Conservation (phyloP, 1,140 invertebrate genomes). For the Gryllus bimaculatus region DNA sequence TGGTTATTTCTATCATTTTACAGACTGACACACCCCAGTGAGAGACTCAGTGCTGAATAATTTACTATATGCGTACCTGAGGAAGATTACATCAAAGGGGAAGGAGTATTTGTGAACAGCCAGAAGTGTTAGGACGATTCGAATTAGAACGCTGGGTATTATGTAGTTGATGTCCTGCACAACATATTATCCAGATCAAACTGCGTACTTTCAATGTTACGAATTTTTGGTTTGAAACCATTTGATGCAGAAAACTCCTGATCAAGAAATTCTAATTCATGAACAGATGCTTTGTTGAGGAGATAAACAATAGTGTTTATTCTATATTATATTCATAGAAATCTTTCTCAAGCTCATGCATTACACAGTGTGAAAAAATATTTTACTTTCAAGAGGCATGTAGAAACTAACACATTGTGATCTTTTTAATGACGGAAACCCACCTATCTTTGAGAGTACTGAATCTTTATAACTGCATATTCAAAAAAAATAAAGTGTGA, state of each 20-base stretch:
- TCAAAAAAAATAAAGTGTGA: too few species aligned
- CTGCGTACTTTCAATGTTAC: slow-evolving; percentile 44
- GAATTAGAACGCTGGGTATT: slow-evolving; percentile 43
- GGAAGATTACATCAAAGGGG: slow-evolving; percentile 40
- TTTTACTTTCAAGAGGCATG: too few species aligned
- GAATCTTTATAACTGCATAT: too few species aligned
- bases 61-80: slow-evolving; percentile 48
- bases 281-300: background rate
- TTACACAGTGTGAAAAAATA: too few species aligned
- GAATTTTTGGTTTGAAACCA: slow-evolving; percentile 43
- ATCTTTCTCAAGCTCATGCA: too few species aligned
- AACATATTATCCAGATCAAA: slow-evolving; percentile 45
- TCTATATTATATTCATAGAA: too few species aligned
- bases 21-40: slow-evolving; percentile 12
- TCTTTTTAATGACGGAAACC: too few species aligned
- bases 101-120: slow-evolving; percentile 49
- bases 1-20: background rate
- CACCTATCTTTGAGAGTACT: too few species aligned
- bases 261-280: background rate
- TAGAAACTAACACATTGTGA: too few species aligned
- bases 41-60: slow-evolving; percentile 31
- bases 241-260: slow-evolving; percentile 14
- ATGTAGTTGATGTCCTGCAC: slow-evolving; percentile 51
- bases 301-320: background rate
- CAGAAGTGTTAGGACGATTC: slow-evolving; percentile 44